A percentile compares a stretch with the other conserved stretches of the same genome.
phyloP scores from a whole-genome alignment of 2,797 vertebrate genomes.

The Anguilla anguilla region DNA sequence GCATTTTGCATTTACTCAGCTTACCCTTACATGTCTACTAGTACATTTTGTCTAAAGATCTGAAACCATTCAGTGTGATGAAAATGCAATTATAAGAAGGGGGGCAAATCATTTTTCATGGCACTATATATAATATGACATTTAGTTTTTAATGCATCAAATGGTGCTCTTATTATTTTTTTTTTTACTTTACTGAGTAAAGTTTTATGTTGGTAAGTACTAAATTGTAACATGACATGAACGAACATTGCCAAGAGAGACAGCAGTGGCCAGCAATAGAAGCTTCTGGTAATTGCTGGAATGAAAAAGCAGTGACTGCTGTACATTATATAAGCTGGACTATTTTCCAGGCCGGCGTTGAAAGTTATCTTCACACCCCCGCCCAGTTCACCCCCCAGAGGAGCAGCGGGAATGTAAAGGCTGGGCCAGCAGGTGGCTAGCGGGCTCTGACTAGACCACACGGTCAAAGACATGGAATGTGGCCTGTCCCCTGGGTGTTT shows the following conservation, averaged over 20 bases:
- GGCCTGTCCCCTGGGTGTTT: neutral
- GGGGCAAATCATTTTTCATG: neutral
- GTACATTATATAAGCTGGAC: neutral
- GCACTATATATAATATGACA: neutral
- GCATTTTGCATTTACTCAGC: no score
- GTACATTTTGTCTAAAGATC: no score
- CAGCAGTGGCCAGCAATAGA: neutral
- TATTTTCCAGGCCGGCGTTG: neutral
- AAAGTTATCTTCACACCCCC: slow-evolving; percentile 12
- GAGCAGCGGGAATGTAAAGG: neutral
- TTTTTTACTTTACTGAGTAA: neutral
- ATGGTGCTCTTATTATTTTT: neutral
- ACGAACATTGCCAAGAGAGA: neutral
- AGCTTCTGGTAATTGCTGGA: neutral
- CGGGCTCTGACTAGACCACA: neutral
- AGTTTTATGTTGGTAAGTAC: neutral
- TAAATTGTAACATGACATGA: neutral
- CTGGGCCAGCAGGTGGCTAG: slow-evolving; percentile 8
- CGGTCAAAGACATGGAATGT: slow-evolving; percentile 9
- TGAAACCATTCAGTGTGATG: no score
- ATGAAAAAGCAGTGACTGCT: neutral
- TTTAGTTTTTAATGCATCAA: neutral
- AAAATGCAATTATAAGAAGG: no score
- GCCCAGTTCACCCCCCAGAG: neutral
- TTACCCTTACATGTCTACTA: no score